phyloP scores from a whole-genome alignment of 2,888 invertebrate genomes.

The Cataglyphis livida region DNA sequence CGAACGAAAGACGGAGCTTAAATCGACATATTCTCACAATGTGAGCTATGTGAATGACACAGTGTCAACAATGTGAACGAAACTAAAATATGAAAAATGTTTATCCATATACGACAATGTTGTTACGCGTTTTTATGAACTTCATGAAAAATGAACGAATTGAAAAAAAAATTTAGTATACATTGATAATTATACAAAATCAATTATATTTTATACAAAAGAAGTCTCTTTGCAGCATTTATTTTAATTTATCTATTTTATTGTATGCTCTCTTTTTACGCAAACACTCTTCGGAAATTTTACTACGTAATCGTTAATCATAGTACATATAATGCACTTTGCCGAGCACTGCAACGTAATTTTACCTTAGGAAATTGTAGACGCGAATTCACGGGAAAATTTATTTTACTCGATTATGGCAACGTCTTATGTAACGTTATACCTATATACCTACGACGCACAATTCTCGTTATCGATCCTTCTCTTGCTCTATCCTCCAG shows the following conservation, averaged over 20 bases:
- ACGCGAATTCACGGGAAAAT: not conserved
- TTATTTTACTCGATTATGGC: not conserved
- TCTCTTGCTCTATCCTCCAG: not conserved
- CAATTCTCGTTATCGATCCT: not conserved
- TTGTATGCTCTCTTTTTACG: not conserved
- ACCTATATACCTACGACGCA: not conserved
- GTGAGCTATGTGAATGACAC: not conserved
- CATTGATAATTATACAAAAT: not conserved
- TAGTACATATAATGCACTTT: not conserved
- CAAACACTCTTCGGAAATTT: not conserved
- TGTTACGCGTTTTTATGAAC: not conserved
- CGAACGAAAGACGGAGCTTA: not conserved
- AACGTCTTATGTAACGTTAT: conserved; percentile 3
- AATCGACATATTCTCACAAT: not conserved
- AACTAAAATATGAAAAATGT: not conserved
- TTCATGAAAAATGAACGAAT: not conserved
- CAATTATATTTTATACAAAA: not conserved
- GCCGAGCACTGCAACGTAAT: not conserved
- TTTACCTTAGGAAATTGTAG: conserved; percentile 9
- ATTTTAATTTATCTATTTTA: not conserved
- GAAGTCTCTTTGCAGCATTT: not conserved
- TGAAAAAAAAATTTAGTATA: not conserved
- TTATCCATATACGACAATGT: not conserved
- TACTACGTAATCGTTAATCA: not conserved
- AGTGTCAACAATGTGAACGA: not conserved